Conservation (phyloP, 2,797 vertebrate species). For the Schizothorax lantsangensis region DNA sequence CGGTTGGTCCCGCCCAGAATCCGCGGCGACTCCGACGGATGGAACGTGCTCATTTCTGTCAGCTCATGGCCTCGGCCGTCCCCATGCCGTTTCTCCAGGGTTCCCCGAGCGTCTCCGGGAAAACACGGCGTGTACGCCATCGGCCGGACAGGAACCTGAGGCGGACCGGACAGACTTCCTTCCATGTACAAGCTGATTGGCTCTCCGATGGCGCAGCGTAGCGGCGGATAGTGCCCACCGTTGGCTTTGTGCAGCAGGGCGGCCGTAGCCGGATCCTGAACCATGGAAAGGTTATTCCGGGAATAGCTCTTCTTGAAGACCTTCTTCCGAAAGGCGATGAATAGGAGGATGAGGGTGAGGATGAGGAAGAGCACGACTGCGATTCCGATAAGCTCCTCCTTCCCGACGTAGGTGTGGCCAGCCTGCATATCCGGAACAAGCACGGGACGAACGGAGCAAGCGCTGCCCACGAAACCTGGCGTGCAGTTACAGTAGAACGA, state of each 20-base stretch:
- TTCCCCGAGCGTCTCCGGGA: conserved; percentile 87
- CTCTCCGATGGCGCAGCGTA: conserved; percentile 83
- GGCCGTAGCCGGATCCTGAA: conserved; percentile 94
- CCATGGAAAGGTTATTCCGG: conserved; percentile 91
- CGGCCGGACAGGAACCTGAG: conserved; percentile 93
- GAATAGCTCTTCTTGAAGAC: conserved; percentile 96
- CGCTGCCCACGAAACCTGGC: conserved; percentile 88
- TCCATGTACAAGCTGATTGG: conserved; percentile 91
- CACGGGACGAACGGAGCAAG: conserved; percentile 89
- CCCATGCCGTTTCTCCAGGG: conserved; percentile 89
- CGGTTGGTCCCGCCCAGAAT: conserved; percentile 84
- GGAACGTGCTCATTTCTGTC: conserved; percentile 96
- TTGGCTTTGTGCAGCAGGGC: conserved; percentile 95
- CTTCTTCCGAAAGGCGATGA: conserved; percentile 92
- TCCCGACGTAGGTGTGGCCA: conserved; percentile 90
- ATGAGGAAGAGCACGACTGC: conserved; percentile 92
- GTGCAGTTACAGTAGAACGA: conserved; percentile 97
- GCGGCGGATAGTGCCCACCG: conserved; percentile 87
- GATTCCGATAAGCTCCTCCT: conserved; percentile 96
- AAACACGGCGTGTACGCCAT: conserved; percentile 97
- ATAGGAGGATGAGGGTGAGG: conserved; percentile 87
- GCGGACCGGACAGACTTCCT: conserved; percentile 79
- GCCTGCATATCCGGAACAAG: conserved; percentile 97
- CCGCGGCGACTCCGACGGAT: conserved; percentile 88
- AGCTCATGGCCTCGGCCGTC: conserved; percentile 85